These are phyloP conservation scores for Antedon mediterranea DNA, from an alignment of 53 echinoderm and acorn worm species.

Conservation along the genomic window DNA sequence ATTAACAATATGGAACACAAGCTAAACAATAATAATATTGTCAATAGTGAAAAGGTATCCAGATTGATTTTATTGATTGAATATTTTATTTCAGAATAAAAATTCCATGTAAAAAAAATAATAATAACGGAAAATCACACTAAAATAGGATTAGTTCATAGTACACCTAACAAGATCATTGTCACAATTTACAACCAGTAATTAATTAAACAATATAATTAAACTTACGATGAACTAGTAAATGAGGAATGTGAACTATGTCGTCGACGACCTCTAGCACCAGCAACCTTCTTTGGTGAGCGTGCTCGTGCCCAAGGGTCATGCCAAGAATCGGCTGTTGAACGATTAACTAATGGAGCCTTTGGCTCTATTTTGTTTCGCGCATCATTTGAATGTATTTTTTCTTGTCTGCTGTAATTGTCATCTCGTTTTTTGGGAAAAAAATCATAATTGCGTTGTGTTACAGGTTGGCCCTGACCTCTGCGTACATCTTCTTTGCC, in stretches of 20 bases:
- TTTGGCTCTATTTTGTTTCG: constrained; percentile 1
- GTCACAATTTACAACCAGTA: no score
- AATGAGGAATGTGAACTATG: constrained; percentile 50
- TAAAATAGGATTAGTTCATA: no score
- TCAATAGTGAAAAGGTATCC: no score
- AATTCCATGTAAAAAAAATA: no score
- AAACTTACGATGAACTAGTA: constrained; percentile 56
- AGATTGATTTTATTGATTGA: no score
- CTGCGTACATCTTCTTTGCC: not conserved
- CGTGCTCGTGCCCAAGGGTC: constrained; percentile 88
- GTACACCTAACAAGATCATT: no score
- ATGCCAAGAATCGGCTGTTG: constrained; percentile 70
- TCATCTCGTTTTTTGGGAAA: constrained; percentile 25
- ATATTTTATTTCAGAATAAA: no score
- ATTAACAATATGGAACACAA: no score
- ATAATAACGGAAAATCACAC: no score
- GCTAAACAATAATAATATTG: no score
- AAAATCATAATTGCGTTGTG: not conserved
- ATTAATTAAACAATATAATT: not conserved
- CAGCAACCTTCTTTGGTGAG: constrained; percentile 39
- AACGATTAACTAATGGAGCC: not conserved
- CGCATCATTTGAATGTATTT: not conserved
- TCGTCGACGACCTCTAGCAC: constrained; percentile 18
- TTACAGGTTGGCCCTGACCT: not conserved
- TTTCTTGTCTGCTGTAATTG: constrained; percentile 19